Base-by-base conservation (phyloP, 2,888 invertebrate genomes). In the Mimumesa dahlbomi region DNA sequence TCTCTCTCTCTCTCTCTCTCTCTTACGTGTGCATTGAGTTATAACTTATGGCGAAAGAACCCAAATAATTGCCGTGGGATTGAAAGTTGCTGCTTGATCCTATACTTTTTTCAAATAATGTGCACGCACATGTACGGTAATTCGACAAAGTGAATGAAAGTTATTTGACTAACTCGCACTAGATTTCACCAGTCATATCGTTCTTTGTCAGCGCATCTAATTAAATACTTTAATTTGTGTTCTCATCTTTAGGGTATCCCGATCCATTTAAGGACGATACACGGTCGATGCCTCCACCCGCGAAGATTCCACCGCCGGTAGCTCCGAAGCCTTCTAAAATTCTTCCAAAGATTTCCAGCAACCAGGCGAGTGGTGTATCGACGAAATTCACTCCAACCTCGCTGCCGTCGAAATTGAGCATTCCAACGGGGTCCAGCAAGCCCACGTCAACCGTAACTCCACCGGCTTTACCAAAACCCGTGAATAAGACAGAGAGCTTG, bases 241-340 rank as follows among this genome's bases (percentile, higher is more conserved):
- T 13, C 3, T n/a, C 29, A 18, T 56, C 57, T 69, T 46, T 70
- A 89, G 92, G 92, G 36, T 94, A 93, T 89, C 94, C 94, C 16
- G 94, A 94, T 91, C 94, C 94, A 2, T 94, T 94, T 82, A 92
- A 93, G 89, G 94, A 94, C 77, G 91, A 91, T 54, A 67, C 82
- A 2, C 81, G 86, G 43, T 71, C 84, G 1, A 84, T 87, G 84
- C 84, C 87, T 11, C 87, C 87, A 1, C 82, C 88, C 9, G 49
- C 85, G 2, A 89, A 88, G 81, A 89, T 89, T 48, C 88, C 88
- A 61, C 87, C 89, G 2, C 85, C 87, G 4, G 85, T 87, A 13
- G 88, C 87, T 29, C 84, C 89, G 0, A 89, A 89, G 58, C 85
- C 88, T 6, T 63, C 80, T 11, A 89, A 88, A 56, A 75, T 74